A percentile compares a stretch with the other conserved stretches of the same genome.
phyloP scores from a whole-genome alignment of 2,888 invertebrate species.

The Sicus ferrugineus region DNA sequence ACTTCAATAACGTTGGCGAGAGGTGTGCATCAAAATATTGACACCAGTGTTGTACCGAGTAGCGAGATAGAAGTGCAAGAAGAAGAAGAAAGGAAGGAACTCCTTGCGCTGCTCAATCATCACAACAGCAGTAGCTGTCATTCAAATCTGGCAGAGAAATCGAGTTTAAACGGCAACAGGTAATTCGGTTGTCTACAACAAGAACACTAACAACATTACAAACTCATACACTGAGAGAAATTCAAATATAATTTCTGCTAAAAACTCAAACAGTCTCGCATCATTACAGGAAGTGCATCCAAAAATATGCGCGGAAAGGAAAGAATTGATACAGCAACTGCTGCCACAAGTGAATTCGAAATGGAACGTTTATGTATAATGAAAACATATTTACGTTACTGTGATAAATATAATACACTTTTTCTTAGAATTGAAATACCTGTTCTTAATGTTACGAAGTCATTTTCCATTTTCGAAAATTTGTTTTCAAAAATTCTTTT shows the following conservation, averaged over 20 bases:
- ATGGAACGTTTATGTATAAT: no score
- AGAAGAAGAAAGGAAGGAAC: background rate
- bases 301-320: background rate
- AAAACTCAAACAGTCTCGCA: slow-evolving; percentile 14
- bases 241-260: background rate
- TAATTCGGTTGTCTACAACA: background rate
- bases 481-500: no score
- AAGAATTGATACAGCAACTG: background rate
- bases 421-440: no score
- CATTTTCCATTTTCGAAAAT: no score
- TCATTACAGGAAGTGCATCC: slow-evolving; percentile 16
- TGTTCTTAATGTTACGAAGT: no score
- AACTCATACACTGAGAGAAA: background rate
- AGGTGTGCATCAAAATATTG: no score
- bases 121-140: slow-evolving; percentile 23
- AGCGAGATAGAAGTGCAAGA: no score
- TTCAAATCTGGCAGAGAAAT: background rate
- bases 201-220: background rate
- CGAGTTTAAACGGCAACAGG: background rate
- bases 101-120: background rate
- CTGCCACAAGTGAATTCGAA: background rate
- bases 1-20: slow-evolving; percentile 11
- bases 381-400: no score
- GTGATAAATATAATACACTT: no score
- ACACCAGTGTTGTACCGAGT: no score